Evolutionary conservation across 92 coral and sea anemone genomes (phyloP).

Genomic region (Porites rus): DNA sequence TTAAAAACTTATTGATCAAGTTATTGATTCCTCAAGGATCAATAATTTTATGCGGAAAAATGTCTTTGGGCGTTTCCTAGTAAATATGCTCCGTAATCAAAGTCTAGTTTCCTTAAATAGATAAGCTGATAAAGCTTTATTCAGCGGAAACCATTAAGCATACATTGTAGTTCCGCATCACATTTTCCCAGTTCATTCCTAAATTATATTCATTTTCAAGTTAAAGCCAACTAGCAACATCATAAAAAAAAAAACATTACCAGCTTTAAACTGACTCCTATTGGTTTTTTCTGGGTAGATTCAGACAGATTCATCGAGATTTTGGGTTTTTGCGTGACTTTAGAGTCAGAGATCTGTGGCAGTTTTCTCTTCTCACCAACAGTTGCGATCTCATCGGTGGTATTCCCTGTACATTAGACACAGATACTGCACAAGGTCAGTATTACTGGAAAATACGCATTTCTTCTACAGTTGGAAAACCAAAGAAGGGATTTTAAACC

Average conservation of each 20-base stretch:
- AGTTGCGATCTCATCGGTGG: constrained; percentile 8
- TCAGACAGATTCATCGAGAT: constrained; percentile 58
- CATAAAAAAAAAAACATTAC: constrained; percentile 21
- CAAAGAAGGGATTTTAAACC: constrained; percentile 39
- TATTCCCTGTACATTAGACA: constrained; percentile 54
- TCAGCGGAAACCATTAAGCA: too few relatives aligned
- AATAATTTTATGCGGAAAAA: too few relatives aligned
- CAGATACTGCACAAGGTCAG: constrained; percentile 52
- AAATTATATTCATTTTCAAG: too few relatives aligned
- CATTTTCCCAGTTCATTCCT: too few relatives aligned
- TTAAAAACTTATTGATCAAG: too few relatives aligned
- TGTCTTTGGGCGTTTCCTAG: too few relatives aligned
- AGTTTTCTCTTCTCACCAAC: constrained; percentile 52
- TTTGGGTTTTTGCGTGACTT: constrained; percentile 46
- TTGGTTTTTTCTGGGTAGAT: constrained; percentile 33
- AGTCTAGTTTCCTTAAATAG: too few relatives aligned
- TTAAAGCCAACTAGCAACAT: too few relatives aligned
- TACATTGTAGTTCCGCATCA: too few relatives aligned
- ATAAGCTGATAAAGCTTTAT: too few relatives aligned
- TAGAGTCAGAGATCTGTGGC: constrained; percentile 15
- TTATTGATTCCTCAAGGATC: too few relatives aligned
- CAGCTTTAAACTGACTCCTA: constrained; percentile 65
- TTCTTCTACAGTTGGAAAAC: constrained; percentile 36
- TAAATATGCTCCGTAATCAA: too few relatives aligned
- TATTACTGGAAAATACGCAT: constrained; percentile 26